Conservation (phyloP, 2,113 vertebrate species). For the Sphaerodactylus townsendi region DNA sequence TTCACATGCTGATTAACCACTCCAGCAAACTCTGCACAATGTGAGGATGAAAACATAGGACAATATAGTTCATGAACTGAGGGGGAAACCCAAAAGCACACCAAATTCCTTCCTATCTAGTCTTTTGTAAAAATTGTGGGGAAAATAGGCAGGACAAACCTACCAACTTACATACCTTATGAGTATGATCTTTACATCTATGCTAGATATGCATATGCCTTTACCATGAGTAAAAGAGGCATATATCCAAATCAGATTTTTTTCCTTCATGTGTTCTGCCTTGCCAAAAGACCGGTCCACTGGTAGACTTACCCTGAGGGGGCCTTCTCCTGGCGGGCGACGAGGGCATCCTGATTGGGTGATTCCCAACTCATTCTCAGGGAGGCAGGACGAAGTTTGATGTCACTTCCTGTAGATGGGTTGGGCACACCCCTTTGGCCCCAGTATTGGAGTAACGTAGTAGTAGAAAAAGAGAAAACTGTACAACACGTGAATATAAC, state of each 20-base stretch:
- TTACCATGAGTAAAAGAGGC: neutral
- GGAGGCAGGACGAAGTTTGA: no score
- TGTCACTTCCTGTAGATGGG: no score
- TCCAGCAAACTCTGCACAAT: neutral
- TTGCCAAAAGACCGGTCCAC: neutral
- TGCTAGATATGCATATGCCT: neutral
- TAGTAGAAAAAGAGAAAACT: no score
- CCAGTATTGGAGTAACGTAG: no score
- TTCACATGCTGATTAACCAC: neutral
- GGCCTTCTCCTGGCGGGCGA: no score
- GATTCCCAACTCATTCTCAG: no score
- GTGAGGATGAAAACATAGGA: neutral
- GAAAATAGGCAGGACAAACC: neutral
- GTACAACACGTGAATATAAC: no score
- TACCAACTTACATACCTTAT: neutral
- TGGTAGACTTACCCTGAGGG: no score
- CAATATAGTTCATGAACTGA: neutral
- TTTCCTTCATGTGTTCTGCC: neutral
- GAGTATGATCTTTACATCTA: neutral
- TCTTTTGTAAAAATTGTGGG: neutral
- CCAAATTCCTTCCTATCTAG: neutral
- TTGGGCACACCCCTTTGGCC: no score
- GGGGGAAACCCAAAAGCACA: neutral
- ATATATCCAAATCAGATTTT: neutral
- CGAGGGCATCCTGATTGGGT: no score